phyloP scores from a whole-genome alignment of 2,888 invertebrate species.

The Microctonus hyperodae region DNA sequence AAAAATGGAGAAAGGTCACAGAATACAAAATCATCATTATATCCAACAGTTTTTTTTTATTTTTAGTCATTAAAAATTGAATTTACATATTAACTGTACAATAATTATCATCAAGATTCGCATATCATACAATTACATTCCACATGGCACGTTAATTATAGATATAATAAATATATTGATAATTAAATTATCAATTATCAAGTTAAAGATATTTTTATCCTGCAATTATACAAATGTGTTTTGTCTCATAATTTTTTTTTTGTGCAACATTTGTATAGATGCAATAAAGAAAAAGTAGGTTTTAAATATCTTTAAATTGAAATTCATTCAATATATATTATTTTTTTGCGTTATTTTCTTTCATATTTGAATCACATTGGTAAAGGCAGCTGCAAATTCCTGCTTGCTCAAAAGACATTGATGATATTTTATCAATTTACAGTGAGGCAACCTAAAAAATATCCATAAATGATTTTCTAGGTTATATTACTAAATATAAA shows the following conservation, averaged over 20 bases:
- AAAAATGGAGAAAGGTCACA: not conserved
- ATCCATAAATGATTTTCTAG: not conserved
- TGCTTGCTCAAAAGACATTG: not conserved
- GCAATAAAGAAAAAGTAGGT: conserved; percentile 16
- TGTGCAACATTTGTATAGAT: not conserved
- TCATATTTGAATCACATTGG: conserved; percentile 18
- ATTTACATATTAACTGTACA: conserved; percentile 2
- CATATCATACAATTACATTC: conserved; percentile 1
- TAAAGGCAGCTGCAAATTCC: conserved; percentile 8
- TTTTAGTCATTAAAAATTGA: not conserved
- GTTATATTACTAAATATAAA: not conserved
- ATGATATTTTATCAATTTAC: conserved; percentile 33
- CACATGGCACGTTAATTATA: conserved; percentile 18
- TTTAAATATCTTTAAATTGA: not conserved
- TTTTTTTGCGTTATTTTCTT: not conserved
- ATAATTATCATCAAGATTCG: conserved; percentile 5
- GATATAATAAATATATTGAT: conserved; percentile 15
- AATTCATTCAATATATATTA: conserved; percentile 17
- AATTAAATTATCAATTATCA: not conserved
- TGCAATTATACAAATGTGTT: not conserved
- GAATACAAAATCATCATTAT: not conserved
- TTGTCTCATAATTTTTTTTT: not conserved
- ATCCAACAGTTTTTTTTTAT: not conserved
- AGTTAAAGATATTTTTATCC: not conserved
- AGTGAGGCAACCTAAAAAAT: conserved; percentile 54